phyloP scores from a whole-genome alignment of 2,113 vertebrate species.

The Plecturocebus donacophilus region DNA sequence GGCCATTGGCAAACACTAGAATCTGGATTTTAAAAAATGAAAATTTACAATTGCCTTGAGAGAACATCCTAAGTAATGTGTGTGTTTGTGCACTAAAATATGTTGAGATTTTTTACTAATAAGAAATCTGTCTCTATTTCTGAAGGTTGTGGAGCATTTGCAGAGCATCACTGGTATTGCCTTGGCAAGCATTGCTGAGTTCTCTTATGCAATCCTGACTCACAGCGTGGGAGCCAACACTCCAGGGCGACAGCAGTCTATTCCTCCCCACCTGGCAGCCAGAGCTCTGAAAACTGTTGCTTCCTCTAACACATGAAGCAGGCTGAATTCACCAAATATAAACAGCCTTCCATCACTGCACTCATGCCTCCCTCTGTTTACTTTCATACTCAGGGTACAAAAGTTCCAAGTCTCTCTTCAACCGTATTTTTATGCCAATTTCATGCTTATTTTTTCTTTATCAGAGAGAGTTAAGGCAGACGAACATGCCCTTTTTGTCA shows the following conservation, averaged over 20 bases:
- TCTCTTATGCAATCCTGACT: slow-evolving; percentile 86
- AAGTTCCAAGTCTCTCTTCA: slow-evolving; percentile 21
- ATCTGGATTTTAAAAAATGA: slow-evolving; percentile 40
- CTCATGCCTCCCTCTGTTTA: not conserved
- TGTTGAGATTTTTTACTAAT: not conserved
- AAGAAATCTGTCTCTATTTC: slow-evolving; percentile 31
- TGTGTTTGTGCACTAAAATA: not conserved
- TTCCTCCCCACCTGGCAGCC: slow-evolving; percentile 47
- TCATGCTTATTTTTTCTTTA: slow-evolving; percentile 19
- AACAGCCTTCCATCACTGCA: not conserved
- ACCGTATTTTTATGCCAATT: slow-evolving; percentile 1
- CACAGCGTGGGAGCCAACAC: slow-evolving; percentile 80
- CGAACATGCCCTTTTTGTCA: not conserved
- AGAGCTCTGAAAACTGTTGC: slow-evolving; percentile 37
- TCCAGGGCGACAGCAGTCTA: not conserved
- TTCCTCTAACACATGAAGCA: slow-evolving; percentile 54
- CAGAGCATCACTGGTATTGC: slow-evolving; percentile 93
- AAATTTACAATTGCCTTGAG: slow-evolving; percentile 18
- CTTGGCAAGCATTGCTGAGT: slow-evolving; percentile 88
- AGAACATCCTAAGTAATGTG: not conserved
- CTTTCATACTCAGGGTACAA: not conserved
- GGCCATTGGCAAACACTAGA: slow-evolving; percentile 10
- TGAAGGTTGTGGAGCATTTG: slow-evolving; percentile 90
- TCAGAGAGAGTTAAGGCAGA: slow-evolving; percentile 16
- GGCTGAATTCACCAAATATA: not conserved